Evolutionary conservation across 1,140 invertebrate genomes (phyloP).

Genomic region (Agraylea sexmaculata): DNA sequence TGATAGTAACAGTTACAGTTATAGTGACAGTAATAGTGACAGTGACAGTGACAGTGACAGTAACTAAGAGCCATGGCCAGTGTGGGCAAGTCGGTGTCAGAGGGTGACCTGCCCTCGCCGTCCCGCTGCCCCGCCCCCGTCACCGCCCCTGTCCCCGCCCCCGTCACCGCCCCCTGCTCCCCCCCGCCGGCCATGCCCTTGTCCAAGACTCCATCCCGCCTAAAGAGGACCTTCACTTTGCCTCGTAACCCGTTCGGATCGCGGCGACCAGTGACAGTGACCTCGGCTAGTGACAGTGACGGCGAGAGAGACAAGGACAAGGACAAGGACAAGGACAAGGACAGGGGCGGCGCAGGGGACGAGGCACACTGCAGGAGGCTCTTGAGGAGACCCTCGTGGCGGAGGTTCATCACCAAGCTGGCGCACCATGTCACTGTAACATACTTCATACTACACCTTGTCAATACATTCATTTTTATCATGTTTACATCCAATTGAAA

Average conservation of each 20-base stretch:
- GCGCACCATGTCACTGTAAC: constrained; percentile 55
- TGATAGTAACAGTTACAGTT: no score
- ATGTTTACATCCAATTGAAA: no score
- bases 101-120: constrained; percentile 1
- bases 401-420: constrained; percentile 64
- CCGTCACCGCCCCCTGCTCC: not conserved
- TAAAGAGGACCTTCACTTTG: constrained; percentile 37
- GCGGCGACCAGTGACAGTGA: constrained; percentile 23
- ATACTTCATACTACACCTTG: constrained; percentile 14
- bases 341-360: constrained; percentile 57
- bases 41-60: no score
- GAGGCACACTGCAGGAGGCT: constrained; percentile 46
- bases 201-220: constrained; percentile 29
- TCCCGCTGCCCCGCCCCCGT: not conserved
- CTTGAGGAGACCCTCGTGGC: constrained; percentile 60
- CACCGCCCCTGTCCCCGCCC: not conserved
- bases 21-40: no score
- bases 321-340: constrained; percentile 28
- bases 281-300: not conserved
- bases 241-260: constrained; percentile 39
- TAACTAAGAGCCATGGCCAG: no score
- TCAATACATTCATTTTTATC: not conserved
- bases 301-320: constrained; percentile 20
- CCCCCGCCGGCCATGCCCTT: constrained; percentile 23
- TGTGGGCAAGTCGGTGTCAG: not conserved